These are phyloP conservation scores for Pelusios castaneus DNA, from an alignment of 2,113 vertebrate genomes.

Conservation along the genomic window DNA sequence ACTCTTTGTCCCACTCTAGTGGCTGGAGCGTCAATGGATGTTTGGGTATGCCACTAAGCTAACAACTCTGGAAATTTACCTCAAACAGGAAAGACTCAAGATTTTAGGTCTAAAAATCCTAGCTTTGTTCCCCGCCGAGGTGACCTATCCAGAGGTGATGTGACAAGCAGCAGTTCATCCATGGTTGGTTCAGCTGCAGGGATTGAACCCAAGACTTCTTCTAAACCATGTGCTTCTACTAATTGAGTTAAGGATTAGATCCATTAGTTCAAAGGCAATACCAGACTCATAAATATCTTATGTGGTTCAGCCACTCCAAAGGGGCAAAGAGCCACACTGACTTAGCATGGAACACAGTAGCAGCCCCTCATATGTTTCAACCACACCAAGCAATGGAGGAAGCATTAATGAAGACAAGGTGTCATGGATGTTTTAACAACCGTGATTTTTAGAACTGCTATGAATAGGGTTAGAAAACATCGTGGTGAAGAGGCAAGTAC, in stretches of 20 bases:
- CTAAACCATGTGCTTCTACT: background rate
- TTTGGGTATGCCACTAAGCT: background rate
- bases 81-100: background rate
- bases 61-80: background rate
- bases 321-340: background rate
- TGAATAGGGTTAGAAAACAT: background rate
- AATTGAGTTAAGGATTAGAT: background rate
- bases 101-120: background rate
- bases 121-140: no score
- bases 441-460: background rate
- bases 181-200: background rate
- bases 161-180: background rate
- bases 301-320: background rate
- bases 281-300: background rate
- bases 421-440: background rate
- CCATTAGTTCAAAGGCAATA: background rate
- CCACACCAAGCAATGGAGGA: background rate
- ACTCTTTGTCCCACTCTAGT: background rate
- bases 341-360: background rate
- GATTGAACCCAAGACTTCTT: background rate
- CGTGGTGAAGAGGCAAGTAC: background rate
- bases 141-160: background rate
- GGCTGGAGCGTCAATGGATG: background rate
- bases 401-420: background rate
- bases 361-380: background rate